These are phyloP conservation scores for Branchellion lobata DNA, from an alignment of 2,888 invertebrate species.

Conservation along the genomic window DNA sequence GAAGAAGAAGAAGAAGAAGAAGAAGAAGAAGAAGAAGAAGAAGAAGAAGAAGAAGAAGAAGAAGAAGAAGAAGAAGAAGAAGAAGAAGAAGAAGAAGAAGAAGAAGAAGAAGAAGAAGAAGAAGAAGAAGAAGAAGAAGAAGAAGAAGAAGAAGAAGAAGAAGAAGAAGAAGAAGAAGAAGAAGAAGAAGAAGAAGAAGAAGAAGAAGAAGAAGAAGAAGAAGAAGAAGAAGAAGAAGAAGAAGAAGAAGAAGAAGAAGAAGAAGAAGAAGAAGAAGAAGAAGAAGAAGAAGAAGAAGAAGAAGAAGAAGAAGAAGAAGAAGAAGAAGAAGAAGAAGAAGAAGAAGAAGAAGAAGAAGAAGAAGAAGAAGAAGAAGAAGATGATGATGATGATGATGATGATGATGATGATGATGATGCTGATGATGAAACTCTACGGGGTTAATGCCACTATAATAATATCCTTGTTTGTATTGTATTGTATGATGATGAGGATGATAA, in stretches of 20 bases:
- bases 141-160: background rate
- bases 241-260: background rate
- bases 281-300: background rate
- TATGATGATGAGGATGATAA: background rate
- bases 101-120: background rate
- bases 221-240: background rate
- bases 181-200: background rate
- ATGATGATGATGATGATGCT: no score
- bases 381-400: background rate
- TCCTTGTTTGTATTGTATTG: no score
- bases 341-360: background rate
- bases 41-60: background rate
- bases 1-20: background rate
- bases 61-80: background rate
- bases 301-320: background rate
- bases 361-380: background rate
- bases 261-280: background rate
- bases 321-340: background rate
- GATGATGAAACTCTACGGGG: no score
- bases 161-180: background rate
- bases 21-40: background rate
- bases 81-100: background rate
- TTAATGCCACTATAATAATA: no score
- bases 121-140: background rate
- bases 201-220: background rate